Evolutionary conservation across 2,888 invertebrate species (phyloP), one percentile per base, ranked within the genome.

Genomic region (Trisateles emortualis): DNA sequence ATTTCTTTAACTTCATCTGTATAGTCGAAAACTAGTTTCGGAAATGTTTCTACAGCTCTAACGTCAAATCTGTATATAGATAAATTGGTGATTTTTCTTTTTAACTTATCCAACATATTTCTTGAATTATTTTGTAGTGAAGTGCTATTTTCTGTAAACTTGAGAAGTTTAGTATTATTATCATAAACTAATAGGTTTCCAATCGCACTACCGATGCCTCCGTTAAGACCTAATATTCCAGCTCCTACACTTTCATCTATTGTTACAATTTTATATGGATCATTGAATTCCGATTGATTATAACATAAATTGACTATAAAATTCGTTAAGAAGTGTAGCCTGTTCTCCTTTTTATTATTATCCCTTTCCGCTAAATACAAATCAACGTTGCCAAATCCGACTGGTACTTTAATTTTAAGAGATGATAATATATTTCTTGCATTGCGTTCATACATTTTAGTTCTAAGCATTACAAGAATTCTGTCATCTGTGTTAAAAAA

Each of bases 331-430:
- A 3, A 1, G 3, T 35, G 16, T 0, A 59, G 17, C 26, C 54
- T 36, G 3, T 38, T 6, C 8, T 32, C 47, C 0, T 11, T 13
- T 32, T 42, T 61, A 8, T 33, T 24, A 1, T n/a, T n/a, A n/a
- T 32, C 44, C 0, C 3, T 26, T 4, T 49, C 35, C 0, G 32
- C 16, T n/a, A 64, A 0, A n/a, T 24, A 41, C 24, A 66, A 19
- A 30, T 66, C 61, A 11, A 17, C 30, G 11, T 64, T 66, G 5
- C 65, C 65, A 10, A 66, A 64, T 1, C 46, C 10, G 29, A 29
- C 29, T 6, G 29, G 29, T 8, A 29, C 29, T 29, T 29, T 29
- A 2, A 29, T 2, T 29, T 29, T 10, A 39, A 9, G 54, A 30
- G 14, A n/a, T n/a, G n/a, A n/a, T n/a, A n/a, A n/a, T n/a, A n/a